A percentile compares a stretch with the other conserved stretches of the same genome.
Conservation (phyloP, 2,113 vertebrate species). For the Conger conger region DNA sequence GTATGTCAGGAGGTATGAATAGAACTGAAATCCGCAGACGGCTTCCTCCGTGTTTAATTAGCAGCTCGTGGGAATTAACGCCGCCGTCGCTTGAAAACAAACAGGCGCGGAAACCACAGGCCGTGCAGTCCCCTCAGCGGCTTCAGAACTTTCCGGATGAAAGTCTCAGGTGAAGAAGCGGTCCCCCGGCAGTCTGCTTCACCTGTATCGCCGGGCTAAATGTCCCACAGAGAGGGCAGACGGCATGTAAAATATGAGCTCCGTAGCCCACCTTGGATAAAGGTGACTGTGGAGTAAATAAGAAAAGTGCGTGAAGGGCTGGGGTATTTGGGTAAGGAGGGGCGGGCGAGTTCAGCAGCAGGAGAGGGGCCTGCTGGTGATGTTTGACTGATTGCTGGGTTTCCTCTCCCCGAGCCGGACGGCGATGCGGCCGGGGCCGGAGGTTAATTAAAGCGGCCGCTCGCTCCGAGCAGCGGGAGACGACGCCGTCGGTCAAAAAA, state of each 20-base stretch:
- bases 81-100: not conserved
- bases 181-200: not conserved
- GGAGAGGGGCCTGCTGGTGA: constrained; percentile 35
- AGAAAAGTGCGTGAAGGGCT: not conserved
- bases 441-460: not conserved
- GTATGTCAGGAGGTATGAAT: not conserved
- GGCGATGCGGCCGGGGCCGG: not conserved
- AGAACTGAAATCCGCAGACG: not conserved
- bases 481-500: not conserved
- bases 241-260: not conserved
- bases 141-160: not conserved
- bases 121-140: not conserved
- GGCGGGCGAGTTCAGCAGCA: constrained; percentile 56
- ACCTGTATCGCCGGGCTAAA: not conserved
- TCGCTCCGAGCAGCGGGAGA: not conserved
- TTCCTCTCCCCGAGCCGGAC: not conserved
- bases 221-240: not conserved
- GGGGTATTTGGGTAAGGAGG: not conserved
- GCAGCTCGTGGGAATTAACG: not conserved
- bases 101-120: not conserved
- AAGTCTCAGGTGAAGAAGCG: not conserved
- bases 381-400: constrained; percentile 48
- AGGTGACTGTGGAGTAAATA: not conserved
- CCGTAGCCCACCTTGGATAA: no score
- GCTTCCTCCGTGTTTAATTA: not conserved